These are phyloP conservation scores for Phalacrocorax aristotelis DNA, from an alignment of 2,113 vertebrate genomes.

Conservation along the genomic window DNA sequence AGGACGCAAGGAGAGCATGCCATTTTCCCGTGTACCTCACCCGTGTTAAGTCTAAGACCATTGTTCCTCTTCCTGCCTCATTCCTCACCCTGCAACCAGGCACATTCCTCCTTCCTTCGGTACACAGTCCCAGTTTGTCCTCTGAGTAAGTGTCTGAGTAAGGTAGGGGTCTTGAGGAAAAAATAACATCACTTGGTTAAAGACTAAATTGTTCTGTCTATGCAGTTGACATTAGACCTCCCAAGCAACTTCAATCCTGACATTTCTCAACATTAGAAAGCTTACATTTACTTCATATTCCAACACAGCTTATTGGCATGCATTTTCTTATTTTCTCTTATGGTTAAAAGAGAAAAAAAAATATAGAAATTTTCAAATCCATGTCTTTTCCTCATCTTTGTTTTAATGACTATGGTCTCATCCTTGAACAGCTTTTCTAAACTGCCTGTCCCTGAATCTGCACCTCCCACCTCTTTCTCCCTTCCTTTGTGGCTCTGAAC, in stretches of 20 bases:
- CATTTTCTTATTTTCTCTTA: neutral
- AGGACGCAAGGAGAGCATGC: neutral
- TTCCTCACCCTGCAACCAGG: neutral
- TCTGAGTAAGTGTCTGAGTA: neutral
- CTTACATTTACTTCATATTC: neutral
- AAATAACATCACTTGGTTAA: neutral
- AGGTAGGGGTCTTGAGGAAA: neutral
- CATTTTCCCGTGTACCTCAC: neutral
- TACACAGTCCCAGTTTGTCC: neutral
- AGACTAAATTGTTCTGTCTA: neutral
- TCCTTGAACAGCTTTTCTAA: neutral
- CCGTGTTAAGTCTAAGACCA: neutral
- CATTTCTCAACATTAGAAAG: neutral
- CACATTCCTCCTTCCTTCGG: neutral
- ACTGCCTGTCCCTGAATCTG: neutral
- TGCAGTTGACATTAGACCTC: neutral
- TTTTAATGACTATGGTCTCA: neutral
- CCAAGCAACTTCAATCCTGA: neutral
- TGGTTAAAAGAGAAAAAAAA: neutral
- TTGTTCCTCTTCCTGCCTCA: neutral
- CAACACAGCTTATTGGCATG: neutral
- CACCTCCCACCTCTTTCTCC: neutral
- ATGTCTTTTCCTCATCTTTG: neutral
- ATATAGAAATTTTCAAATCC: neutral
- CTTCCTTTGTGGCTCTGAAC: neutral